Conservation (phyloP, 2,113 vertebrate species). For the Calyptomena viridis region DNA sequence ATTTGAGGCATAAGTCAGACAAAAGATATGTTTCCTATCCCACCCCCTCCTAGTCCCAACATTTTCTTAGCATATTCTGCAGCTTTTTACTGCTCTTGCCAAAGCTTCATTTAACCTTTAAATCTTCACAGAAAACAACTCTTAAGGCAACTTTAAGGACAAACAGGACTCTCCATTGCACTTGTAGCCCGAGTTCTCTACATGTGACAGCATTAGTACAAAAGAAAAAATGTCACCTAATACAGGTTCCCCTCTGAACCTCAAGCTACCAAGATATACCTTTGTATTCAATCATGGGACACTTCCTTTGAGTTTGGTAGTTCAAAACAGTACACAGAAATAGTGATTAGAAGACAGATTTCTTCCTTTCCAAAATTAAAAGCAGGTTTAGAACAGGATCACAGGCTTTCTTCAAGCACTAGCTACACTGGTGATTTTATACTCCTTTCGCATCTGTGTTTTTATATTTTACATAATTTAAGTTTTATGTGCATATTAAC, state of each 20-base stretch:
- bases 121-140: not conserved
- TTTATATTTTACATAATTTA: not conserved
- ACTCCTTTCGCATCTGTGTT: not conserved
- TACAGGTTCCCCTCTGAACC: rapidly evolving
- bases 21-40: not conserved
- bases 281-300: not conserved
- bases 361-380: not conserved
- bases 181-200: not conserved
- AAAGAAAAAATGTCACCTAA: not conserved
- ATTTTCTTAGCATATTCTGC: not conserved
- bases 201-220: not conserved
- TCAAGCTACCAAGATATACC: not conserved
- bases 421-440: not conserved
- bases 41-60: not conserved
- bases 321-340: not conserved
- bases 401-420: not conserved
- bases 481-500: not conserved
- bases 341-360: not conserved
- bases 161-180: not conserved
- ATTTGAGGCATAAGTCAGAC: not conserved
- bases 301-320: not conserved
- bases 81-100: not conserved
- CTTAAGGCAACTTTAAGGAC: not conserved
- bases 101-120: not conserved
- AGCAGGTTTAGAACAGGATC: not conserved